Evolutionary conservation across 2,888 invertebrate genomes (phyloP), one percentile per base, ranked within the genome.

Genomic region (Elegia similella): DNA sequence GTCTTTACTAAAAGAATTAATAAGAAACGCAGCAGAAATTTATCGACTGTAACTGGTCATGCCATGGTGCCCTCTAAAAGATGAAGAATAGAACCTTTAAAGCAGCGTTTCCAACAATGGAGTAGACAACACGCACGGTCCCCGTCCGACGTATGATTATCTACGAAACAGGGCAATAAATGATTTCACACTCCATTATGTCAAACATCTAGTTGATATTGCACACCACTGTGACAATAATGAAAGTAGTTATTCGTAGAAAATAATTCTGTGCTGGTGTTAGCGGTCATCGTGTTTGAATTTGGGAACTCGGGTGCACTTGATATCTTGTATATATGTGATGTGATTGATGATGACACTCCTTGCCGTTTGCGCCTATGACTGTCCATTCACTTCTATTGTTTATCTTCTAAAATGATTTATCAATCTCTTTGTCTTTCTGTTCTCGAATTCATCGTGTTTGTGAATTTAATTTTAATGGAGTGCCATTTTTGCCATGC

Each of bases 1-100:
- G 82, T 77, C 82, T 78, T 78, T 81, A 82, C 88, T 89, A 91
- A 84, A 87, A 86, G 86, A 84, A 83, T 88, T 82, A 82, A 82
- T 86, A 89, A 88, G 87, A 90, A 90, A 89, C 89, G 88, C 89
- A 91, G 90, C 90, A 81, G 84, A 88, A 88, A 82, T 88, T 88
- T 84, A 88, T 89, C 86, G 88, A 88, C 88, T 89, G 89, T 88
- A 88, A 88, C 84, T 79, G 88, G 82, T 87, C 91, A 91, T 91
- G 91, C 91, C 91, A 91, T 89, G 85, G 91, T 90, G 91, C 92
- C 91, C 78, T 90, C 92, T 91, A 91, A 88, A 84, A 89, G 88
- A 91, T 89, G 81, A 82, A 82, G 86, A 89, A 86, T 79, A 85
- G 82, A 91, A 92, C 91, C 91, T 89, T 87, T 89, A 82, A 86